These are phyloP conservation scores for Euura saliciscinereae DNA, from an alignment of 1,140 invertebrate genomes.

Conservation along the genomic window DNA sequence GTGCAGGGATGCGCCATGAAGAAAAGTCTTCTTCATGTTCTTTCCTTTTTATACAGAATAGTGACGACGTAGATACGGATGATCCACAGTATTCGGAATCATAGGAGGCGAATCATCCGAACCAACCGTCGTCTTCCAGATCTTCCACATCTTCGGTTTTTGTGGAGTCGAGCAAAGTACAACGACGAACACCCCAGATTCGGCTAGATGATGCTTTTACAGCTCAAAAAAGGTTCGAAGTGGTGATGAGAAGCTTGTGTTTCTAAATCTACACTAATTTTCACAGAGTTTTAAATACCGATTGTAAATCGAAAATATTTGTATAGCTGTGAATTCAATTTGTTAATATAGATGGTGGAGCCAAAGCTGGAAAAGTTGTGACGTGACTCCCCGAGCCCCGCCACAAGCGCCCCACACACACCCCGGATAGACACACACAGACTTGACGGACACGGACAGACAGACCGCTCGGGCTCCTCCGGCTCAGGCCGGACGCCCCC, in stretches of 20 bases:
- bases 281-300: not conserved
- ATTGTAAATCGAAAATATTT: conserved; percentile 6
- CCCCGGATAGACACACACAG: no score
- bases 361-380: not conserved
- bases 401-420: no score
- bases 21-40: not conserved
- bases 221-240: not conserved
- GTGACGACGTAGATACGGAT: not conserved
- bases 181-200: not conserved
- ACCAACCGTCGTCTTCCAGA: not conserved
- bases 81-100: not conserved
- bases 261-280: not conserved
- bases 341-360: conserved; percentile 7
- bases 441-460: no score
- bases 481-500: no score
- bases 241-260: not conserved
- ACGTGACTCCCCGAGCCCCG: no score
- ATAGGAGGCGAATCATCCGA: not conserved
- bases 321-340: not conserved
- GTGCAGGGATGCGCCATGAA: not conserved
- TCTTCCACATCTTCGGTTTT: not conserved
- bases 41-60: not conserved
- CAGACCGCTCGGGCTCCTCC: no score
- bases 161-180: not conserved
- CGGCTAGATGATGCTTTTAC: not conserved